Percentiles rank a stretch among this genome's conserved stretches.
Conservation (phyloP, 2,113 vertebrate genomes). For the Festucalex cinctus region DNA sequence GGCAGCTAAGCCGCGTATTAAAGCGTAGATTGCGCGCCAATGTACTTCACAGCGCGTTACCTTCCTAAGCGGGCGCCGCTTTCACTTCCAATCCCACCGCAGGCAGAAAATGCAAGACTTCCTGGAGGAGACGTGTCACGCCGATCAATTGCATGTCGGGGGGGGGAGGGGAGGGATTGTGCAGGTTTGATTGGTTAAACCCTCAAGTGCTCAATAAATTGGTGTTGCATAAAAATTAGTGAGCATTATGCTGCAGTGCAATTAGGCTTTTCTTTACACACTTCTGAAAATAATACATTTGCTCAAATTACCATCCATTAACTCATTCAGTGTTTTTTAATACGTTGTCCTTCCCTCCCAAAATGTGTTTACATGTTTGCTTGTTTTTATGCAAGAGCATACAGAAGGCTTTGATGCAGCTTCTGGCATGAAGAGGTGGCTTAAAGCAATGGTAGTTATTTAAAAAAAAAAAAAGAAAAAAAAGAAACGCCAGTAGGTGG, state of each 20-base stretch:
- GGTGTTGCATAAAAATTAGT: not conserved
- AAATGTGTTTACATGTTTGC: no score
- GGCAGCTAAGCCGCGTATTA: conserved; percentile 49
- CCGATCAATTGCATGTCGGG: not conserved
- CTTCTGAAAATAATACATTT: no score
- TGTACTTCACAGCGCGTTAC: conserved; percentile 34
- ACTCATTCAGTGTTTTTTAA: no score
- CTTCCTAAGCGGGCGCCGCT: conserved; percentile 25
- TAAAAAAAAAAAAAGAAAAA: no score
- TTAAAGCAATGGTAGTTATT: no score
- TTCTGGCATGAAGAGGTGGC: no score
- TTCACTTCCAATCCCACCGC: conserved; percentile 22
- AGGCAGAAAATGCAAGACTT: conserved; percentile 26
- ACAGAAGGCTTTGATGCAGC: no score
- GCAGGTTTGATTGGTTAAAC: conserved; percentile 2
- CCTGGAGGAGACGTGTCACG: not conserved
- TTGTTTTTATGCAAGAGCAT: no score
- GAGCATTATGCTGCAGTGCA: not conserved
- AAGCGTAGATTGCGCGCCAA: conserved; percentile 36
- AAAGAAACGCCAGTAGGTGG: no score
- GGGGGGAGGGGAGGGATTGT: not conserved
- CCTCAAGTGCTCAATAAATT: conserved; percentile 1
- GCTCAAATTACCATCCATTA: no score
- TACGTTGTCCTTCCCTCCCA: no score
- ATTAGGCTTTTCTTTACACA: not conserved